Conservation (phyloP, 1,140 invertebrate genomes). For the Hermetia illucens region DNA sequence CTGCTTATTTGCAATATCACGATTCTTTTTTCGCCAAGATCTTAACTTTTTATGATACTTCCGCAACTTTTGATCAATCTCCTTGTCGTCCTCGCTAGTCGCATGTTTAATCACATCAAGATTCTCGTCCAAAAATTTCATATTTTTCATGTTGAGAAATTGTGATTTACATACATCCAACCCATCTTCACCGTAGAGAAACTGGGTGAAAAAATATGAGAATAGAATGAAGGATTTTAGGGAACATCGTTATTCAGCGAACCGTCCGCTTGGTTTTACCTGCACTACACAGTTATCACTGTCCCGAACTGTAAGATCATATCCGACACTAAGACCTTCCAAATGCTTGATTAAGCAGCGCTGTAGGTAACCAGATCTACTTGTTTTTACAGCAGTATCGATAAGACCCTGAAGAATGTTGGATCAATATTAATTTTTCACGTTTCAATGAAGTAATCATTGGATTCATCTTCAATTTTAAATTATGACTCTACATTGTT, state of each 20-base stretch:
- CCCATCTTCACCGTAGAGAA: slow-evolving; percentile 96
- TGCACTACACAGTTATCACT: slow-evolving; percentile 90
- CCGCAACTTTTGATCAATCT: slow-evolving; percentile 41
- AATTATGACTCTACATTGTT: too few species aligned
- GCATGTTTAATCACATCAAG: slow-evolving; percentile 39
- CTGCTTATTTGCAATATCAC: slow-evolving; percentile 30
- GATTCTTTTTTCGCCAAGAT: slow-evolving; percentile 46
- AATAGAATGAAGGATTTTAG: neutral
- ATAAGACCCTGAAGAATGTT: slow-evolving; percentile 49
- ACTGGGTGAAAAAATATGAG: slow-evolving; percentile 32
- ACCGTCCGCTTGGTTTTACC: slow-evolving; percentile 24
- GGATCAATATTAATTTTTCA: too few species aligned
- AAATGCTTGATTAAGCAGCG: slow-evolving; percentile 96
- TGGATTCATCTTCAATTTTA: too few species aligned
- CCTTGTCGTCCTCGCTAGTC: slow-evolving; percentile 31
- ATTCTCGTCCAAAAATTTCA: slow-evolving; percentile 75
- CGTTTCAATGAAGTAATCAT: too few species aligned
- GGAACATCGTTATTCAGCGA: neutral
- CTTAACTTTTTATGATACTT: slow-evolving; percentile 35
- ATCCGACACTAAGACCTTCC: slow-evolving; percentile 81
- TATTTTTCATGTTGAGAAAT: slow-evolving; percentile 65
- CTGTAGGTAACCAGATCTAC: slow-evolving; percentile 94
- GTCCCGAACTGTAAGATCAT: slow-evolving; percentile 92
- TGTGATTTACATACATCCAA: slow-evolving; percentile 80
- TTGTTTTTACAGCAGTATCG: slow-evolving; percentile 83